Evolutionary conservation across 2,113 vertebrate genomes (phyloP), one percentile per base, ranked within the genome.

Genomic region (Danionella cerebrum): DNA sequence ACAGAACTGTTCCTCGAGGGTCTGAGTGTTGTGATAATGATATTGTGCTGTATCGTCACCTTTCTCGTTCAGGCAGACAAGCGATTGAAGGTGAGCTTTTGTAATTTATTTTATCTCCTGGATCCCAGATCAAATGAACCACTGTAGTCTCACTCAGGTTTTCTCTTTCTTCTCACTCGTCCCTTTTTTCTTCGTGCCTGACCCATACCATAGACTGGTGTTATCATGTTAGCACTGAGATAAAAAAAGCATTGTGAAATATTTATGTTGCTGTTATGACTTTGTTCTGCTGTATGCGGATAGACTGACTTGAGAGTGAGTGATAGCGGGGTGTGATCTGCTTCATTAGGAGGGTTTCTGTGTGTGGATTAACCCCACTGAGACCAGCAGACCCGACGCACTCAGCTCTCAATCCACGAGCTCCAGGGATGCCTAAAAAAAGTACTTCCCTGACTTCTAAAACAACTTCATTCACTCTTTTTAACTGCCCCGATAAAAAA

Each of bases 31-130:
- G 29, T 33, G 29, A 33, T 33, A 33, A 33, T 72, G 51, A 81
- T 80, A 47, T 76, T 73, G 65, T 73, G 71, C 72, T 58, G 67
- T 80, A 71, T 60, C 62, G 65, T 24, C 18, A 63, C 36, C 14
- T 44, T 48, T 31, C 12, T 12, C 5, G 4, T 4, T 13, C 22
- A 48, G 27, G 18, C 2, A 22, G 12, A 19, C 1, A 11, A 48
- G 29, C n/a, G 6, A n/a, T 22, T 48, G 59, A 48, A 33, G 16
- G 44, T 63, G 18, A 48, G 45, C 16, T 22, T 36, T 36, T 5
- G 12, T 24, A 6, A 57, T 38, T 38, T 19, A 21, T 24, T 36
- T 57, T 57, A 24, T 38, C 51, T 53, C 33, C 27, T 33, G n/a
- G 48, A 47, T 8, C 48, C 48, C 16, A 18, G 51, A 33, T 53